Percentiles rank a stretch among this genome's conserved stretches.
Evolutionary conservation across 1,140 invertebrate genomes (phyloP).

Genomic region (Scylla paramamosain): DNA sequence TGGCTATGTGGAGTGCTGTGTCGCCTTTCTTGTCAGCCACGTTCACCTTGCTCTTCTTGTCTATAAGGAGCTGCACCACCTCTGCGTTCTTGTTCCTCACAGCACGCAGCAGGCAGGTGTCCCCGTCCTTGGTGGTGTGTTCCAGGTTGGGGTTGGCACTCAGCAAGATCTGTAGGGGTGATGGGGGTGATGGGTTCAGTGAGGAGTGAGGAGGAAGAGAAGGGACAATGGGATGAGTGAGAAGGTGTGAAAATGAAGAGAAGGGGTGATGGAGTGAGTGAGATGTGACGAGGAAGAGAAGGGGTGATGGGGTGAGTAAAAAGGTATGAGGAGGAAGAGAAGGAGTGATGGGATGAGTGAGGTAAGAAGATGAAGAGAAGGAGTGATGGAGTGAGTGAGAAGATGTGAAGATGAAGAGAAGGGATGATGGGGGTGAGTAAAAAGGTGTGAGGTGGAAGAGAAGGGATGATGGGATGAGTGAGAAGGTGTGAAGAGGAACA

Average conservation of each 20-base stretch:
- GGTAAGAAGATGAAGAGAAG: too few species aligned
- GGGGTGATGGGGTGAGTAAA: not conserved
- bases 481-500: too few species aligned
- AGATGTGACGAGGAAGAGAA: not conserved
- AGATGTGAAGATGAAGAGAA: not conserved
- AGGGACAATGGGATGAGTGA: not conserved
- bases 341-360: not conserved
- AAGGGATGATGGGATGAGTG: too few species aligned
- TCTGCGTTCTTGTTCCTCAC: slow-evolving; percentile 95
- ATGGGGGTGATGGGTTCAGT: not conserved
- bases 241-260: not conserved
- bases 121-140: slow-evolving; percentile 87
- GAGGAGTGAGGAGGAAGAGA: not conserved
- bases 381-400: too few species aligned
- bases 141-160: slow-evolving; percentile 76
- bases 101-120: slow-evolving; percentile 94
- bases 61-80: slow-evolving; percentile 94
- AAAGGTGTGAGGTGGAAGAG: too few species aligned
- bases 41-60: slow-evolving; percentile 95
- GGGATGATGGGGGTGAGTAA: not conserved
- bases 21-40: slow-evolving; percentile 97
- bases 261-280: not conserved
- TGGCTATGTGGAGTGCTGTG: slow-evolving; percentile 97
- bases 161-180: slow-evolving; percentile 64
- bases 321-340: too few species aligned